Percentiles rank a stretch among this genome's conserved stretches.
phyloP scores from a whole-genome alignment of 92 coral and sea anemone species.

The Pocillopora meandrina region DNA sequence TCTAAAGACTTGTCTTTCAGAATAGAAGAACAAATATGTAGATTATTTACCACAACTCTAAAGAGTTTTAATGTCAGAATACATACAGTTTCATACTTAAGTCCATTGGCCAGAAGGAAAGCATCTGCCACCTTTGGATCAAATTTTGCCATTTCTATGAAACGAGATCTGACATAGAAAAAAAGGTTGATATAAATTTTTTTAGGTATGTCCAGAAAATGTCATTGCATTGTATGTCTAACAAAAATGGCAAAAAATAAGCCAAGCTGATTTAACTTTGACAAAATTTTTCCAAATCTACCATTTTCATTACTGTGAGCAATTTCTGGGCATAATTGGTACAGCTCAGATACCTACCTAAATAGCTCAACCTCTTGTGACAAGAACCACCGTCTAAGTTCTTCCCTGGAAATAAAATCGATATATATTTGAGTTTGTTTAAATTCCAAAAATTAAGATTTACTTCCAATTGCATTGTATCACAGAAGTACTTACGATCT shows the following conservation, averaged over 20 bases:
- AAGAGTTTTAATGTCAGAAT: neutral
- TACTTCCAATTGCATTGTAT: neutral
- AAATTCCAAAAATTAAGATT: neutral
- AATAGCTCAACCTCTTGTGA: constrained; percentile 91
- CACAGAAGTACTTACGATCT: constrained; percentile 85
- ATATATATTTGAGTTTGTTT: neutral
- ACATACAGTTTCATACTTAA: constrained; percentile 61
- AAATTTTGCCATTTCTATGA: constrained; percentile 19
- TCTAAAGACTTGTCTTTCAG: too few relatives aligned
- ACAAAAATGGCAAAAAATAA: too few relatives aligned
- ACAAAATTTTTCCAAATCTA: too few relatives aligned
- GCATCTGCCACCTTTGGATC: constrained; percentile 35
- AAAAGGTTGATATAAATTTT: neutral
- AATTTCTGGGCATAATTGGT: too few relatives aligned
- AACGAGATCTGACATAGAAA: constrained; percentile 54
- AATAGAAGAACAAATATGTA: neutral
- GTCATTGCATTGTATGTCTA: too few relatives aligned
- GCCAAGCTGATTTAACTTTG: too few relatives aligned
- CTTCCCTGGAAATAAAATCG: constrained; percentile 62
- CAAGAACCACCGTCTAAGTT: constrained; percentile 90
- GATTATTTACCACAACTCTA: neutral
- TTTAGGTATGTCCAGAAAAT: neutral
- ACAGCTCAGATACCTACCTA: constrained; percentile 50
- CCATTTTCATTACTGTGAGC: too few relatives aligned
- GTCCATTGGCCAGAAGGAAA: constrained; percentile 72